Percentiles rank a stretch among this genome's conserved stretches.
Conservation (phyloP, 2,888 invertebrate species). For the Andrena trimmerana region DNA sequence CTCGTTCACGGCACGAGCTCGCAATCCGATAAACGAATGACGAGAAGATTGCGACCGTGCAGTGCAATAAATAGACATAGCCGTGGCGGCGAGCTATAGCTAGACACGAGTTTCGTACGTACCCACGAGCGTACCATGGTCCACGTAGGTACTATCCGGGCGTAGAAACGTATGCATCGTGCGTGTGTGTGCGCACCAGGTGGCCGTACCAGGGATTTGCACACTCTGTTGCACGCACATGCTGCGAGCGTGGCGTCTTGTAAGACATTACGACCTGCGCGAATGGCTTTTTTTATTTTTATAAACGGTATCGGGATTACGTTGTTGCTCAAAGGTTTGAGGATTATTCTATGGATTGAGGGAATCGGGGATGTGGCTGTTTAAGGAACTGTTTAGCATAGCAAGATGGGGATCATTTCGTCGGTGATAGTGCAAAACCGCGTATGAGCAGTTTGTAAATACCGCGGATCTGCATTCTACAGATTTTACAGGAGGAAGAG, state of each 20-base stretch:
- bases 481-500: too few species aligned
- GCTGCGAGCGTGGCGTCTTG: conserved; percentile 2
- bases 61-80: conserved; percentile 65
- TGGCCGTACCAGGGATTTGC: conserved; percentile 25
- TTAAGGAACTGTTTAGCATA: too few species aligned
- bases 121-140: conserved; percentile 19
- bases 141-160: neutral
- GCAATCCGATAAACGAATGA: conserved; percentile 72
- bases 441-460: too few species aligned
- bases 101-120: conserved; percentile 36
- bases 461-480: too few species aligned
- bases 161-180: neutral
- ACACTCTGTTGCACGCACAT: conserved; percentile 22
- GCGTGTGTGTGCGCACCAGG: conserved; percentile 31
- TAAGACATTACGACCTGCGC: neutral
- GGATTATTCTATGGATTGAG: too few species aligned
- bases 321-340: neutral
- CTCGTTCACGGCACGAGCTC: conserved; percentile 63
- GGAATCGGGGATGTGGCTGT: too few species aligned
- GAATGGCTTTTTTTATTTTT: neutral
- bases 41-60: conserved; percentile 69
- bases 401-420: too few species aligned
- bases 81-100: conserved; percentile 37
- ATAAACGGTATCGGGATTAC: neutral
- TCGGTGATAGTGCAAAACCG: too few species aligned